Evolutionary conservation across 1,140 invertebrate species (phyloP), one percentile per base, ranked within the genome.

Genomic region (Bombus superbus): DNA sequence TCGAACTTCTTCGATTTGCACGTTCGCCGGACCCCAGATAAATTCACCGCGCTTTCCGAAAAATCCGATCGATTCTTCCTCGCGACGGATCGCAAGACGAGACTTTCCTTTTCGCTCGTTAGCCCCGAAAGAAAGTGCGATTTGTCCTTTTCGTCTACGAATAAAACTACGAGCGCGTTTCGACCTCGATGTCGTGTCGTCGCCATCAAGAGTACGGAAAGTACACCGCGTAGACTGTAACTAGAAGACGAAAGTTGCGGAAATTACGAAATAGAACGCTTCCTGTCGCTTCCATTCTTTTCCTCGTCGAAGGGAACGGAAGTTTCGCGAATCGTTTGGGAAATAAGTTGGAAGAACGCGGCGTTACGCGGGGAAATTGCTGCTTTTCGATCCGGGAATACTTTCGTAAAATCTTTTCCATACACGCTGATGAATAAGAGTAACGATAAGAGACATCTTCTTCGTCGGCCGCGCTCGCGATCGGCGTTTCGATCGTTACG

Each of bases 321-420:
- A 22, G 15, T 9, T 3, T n/a, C 42, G 2, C 42, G 42, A n/a
- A 38, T n/a, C 25, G 32, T 73, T 47, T 40, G 40, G 57, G 53
- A 66, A 82, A 82, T 82, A 73, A 57, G 71, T 59, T 72, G 59
- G 35, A 38, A n/a, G 79, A 72, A 81, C 68, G 68, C 38, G 10
- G 32, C 59, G 28, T 32, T 62, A 53, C 40, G 32, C 40, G 57
- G 64, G 53, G 0, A 66, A 47, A 32, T 9, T 47, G 28, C n/a
- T 38, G 40, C 25, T 15, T 47, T 44, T 74, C 57, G 71, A 81
- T 73, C n/a, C 47, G 38, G 18, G 4, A 64, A 66, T n/a, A 35
- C 32, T 74, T 82, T 66, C 25, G 42, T 32, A 6, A 35, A 53
- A 42, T 18, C 10, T 64, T 44, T 64, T 15, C 1, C 1, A 57